Evolutionary conservation across 2,797 vertebrate species (phyloP).

Genomic region (Mormyrops boulengeri): DNA sequence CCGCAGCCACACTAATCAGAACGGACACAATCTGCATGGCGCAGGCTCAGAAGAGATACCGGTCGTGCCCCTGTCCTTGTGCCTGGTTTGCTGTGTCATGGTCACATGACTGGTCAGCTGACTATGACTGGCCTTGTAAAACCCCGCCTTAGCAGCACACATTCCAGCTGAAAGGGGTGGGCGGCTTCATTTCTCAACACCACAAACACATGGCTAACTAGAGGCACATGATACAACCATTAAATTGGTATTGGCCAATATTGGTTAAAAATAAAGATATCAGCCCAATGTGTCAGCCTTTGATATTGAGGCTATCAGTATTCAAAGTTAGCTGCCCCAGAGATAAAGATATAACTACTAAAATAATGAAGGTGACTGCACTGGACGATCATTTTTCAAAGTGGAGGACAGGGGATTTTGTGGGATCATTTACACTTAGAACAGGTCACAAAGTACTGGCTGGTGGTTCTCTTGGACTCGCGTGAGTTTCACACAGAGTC

Average conservation of each 20-base stretch:
- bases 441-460: neutral
- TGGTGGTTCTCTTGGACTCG: neutral
- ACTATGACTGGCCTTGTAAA: constrained; percentile 1
- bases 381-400: neutral
- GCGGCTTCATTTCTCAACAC: neutral
- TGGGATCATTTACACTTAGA: neutral
- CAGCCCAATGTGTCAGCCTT: neutral
- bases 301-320: neutral
- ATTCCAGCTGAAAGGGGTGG: neutral
- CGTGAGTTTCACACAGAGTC: neutral
- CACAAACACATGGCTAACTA: neutral
- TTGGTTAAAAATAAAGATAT: neutral
- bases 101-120: constrained; percentile 33
- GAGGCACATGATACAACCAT: neutral
- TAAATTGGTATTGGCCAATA: neutral
- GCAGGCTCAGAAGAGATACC: neutral
- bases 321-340: neutral
- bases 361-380: neutral
- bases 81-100: neutral
- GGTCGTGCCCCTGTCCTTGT: neutral
- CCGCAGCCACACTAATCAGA: neutral
- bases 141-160: neutral
- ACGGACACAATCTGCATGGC: neutral
- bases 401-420: neutral
- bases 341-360: neutral